Conservation (phyloP, 2,888 invertebrate genomes). For the Dryobota labecula region DNA sequence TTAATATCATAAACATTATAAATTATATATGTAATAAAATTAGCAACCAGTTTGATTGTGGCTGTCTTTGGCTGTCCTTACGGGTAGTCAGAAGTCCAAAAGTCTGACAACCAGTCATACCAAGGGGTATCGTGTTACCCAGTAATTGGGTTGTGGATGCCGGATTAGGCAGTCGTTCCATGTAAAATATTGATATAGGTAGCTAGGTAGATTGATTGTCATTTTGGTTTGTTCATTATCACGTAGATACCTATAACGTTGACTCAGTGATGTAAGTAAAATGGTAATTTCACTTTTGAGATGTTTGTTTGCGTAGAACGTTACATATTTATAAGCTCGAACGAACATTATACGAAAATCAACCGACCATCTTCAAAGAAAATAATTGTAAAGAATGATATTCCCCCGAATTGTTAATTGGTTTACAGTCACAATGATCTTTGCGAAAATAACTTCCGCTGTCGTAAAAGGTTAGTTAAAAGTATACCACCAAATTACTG, state of each 20-base stretch:
- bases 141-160: not conserved
- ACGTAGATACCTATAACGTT: not conserved
- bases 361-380: constrained; percentile 16
- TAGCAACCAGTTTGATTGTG: no score
- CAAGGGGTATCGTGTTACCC: not conserved
- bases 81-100: no score
- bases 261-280: not conserved
- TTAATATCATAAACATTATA: no score
- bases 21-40: no score
- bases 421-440: not conserved
- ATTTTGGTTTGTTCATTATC: not conserved
- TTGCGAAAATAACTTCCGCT: not conserved
- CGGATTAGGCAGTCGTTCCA: not conserved
- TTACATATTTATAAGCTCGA: not conserved
- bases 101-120: not conserved
- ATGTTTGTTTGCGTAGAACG: not conserved
- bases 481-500: not conserved
- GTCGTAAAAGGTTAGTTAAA: not conserved
- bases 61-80: not conserved
- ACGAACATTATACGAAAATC: constrained; percentile 1
- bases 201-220: not conserved
- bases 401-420: not conserved
- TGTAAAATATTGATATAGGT: not conserved
- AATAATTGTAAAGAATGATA: not conserved
- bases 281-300: not conserved